Conservation (phyloP, 2,888 invertebrate species). For the Drosophila nr. fundita region DNA sequence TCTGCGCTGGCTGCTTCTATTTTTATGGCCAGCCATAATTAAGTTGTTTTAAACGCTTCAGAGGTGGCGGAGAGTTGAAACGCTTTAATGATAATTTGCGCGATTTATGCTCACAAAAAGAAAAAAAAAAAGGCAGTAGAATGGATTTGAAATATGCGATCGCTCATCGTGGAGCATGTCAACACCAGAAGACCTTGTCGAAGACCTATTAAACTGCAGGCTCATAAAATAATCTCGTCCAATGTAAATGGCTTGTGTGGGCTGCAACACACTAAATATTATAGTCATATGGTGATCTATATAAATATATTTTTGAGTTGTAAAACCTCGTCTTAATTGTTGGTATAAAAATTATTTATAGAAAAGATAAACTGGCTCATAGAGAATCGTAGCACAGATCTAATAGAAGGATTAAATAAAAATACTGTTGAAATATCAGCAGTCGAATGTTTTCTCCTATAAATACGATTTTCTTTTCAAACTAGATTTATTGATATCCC, state of each 20-base stretch:
- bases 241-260: slow-evolving; percentile 32
- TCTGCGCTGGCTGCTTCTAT: slow-evolving; percentile 25
- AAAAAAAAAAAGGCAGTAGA: slow-evolving; percentile 22
- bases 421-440: neutral
- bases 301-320: slow-evolving; percentile 12
- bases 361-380: neutral
- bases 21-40: slow-evolving; percentile 67
- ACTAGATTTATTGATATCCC: neutral
- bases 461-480: neutral
- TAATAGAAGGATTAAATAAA: neutral
- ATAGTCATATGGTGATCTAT: slow-evolving; percentile 22
- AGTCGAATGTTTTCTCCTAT: neutral
- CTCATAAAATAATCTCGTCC: slow-evolving; percentile 42
- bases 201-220: slow-evolving; percentile 20
- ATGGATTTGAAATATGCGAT: slow-evolving; percentile 28
- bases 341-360: neutral
- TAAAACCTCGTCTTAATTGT: neutral
- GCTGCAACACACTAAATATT: slow-evolving; percentile 30
- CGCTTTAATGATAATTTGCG: slow-evolving; percentile 50
- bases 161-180: slow-evolving; percentile 31
- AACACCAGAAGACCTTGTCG: slow-evolving; percentile 38
- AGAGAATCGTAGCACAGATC: neutral
- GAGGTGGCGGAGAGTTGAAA: slow-evolving; percentile 16
- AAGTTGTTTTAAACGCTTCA: slow-evolving; percentile 54
- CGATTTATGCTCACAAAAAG: slow-evolving; percentile 55